Evolutionary conservation across 1,140 invertebrate species (phyloP).

Genomic region (Protaetia brevitarsis): DNA sequence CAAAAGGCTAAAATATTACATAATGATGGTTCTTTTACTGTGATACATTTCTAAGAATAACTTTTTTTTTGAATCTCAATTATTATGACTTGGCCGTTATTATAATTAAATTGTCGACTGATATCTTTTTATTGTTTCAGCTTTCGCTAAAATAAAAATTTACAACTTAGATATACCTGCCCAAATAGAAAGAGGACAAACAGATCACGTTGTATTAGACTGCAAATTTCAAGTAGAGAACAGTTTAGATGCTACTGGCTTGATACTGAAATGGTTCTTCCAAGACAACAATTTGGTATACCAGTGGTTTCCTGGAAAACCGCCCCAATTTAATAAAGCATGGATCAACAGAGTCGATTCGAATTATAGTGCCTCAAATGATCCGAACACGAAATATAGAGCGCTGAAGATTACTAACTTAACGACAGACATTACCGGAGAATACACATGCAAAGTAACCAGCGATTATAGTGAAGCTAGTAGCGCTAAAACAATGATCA

Average conservation of each 20-base stretch:
- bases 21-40: no score
- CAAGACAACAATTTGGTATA: slow-evolving; percentile 37
- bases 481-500: slow-evolving; percentile 36
- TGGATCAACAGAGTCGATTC: slow-evolving; percentile 36
- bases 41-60: no score
- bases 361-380: slow-evolving; percentile 32
- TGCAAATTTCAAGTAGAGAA: slow-evolving; percentile 33
- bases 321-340: slow-evolving; percentile 25
- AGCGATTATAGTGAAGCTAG: slow-evolving; percentile 28
- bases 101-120: no score
- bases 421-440: slow-evolving; percentile 34
- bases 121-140: slow-evolving; percentile 33
- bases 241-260: slow-evolving; percentile 23
- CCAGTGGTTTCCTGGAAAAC: slow-evolving; percentile 37
- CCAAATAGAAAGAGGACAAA: slow-evolving; percentile 29
- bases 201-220: slow-evolving; percentile 34
- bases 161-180: slow-evolving; percentile 35
- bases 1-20: no score
- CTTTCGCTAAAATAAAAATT: slow-evolving; percentile 33
- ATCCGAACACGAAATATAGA: slow-evolving; percentile 34
- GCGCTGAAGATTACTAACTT: slow-evolving; percentile 37
- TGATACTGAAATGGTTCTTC: slow-evolving; percentile 42
- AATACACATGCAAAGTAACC: slow-evolving; percentile 42
- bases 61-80: no score
- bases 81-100: no score